A percentile compares a stretch with the other conserved stretches of the same genome.
Evolutionary conservation across 2,113 vertebrate genomes (phyloP).

Genomic region (Neogobius melanostomus): DNA sequence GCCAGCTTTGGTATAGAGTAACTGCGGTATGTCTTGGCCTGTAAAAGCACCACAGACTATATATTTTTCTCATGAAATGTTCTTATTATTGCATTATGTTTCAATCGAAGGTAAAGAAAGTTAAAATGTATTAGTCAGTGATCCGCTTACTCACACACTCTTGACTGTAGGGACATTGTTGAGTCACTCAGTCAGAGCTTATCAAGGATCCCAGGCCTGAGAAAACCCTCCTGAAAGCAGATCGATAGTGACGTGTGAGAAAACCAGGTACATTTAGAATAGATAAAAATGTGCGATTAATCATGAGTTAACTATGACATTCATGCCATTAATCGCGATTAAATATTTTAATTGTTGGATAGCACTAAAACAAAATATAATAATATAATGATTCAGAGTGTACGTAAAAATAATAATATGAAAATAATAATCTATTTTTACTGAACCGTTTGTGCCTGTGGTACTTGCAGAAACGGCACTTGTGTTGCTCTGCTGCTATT

Average conservation of each 20-base stretch:
- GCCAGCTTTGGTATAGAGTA: too few species aligned
- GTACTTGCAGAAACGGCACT: background rate
- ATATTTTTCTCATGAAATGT: too few species aligned
- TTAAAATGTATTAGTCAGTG: conserved; percentile 13
- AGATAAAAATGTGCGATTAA: too few species aligned
- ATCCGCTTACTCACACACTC: conserved; percentile 11
- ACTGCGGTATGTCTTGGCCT: too few species aligned
- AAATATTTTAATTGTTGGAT: too few species aligned
- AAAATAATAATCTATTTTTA: too few species aligned
- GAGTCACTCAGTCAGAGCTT: conserved; percentile 54
- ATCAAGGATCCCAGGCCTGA: conserved; percentile 56
- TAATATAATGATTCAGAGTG: too few species aligned
- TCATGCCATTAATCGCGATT: too few species aligned
- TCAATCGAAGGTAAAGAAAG: conserved; percentile 1
- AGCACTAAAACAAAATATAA: too few species aligned
- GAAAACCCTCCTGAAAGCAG: conserved; percentile 34
- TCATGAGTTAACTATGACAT: too few species aligned
- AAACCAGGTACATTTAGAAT: background rate
- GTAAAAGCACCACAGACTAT: too few species aligned
- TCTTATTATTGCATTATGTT: background rate
- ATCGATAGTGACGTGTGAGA: conserved; percentile 65
- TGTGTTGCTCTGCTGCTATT: background rate
- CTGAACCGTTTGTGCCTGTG: background rate
- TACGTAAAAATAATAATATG: too few species aligned
- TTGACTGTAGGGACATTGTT: conserved; percentile 53